A percentile compares a stretch with the other conserved stretches of the same genome.
These are phyloP conservation scores for Petromus typicus DNA, from an alignment of 2,113 vertebrate genomes.

Conservation along the genomic window DNA sequence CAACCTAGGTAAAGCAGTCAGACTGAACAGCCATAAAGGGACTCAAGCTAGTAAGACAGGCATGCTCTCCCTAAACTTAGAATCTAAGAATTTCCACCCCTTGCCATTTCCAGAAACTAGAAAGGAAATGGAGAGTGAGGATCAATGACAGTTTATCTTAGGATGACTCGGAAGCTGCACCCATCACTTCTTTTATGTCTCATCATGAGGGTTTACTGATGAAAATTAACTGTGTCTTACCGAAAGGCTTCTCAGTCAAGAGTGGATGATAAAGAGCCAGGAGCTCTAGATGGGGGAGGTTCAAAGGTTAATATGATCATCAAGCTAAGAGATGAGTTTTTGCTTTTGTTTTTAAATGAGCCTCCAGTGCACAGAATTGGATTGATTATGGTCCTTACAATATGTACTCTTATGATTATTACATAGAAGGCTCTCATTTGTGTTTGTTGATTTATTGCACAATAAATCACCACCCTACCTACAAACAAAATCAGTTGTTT, in stretches of 20 bases:
- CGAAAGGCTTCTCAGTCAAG: not conserved
- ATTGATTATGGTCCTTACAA: constrained; percentile 20
- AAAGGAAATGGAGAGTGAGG: not conserved
- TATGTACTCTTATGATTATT: not conserved
- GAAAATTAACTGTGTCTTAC: not conserved
- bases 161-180: not conserved
- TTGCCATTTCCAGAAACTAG: not conserved
- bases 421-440: not conserved
- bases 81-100: not conserved
- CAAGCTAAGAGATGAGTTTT: constrained; percentile 8
- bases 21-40: not conserved
- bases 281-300: not conserved
- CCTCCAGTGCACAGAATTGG: not conserved
- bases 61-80: not conserved
- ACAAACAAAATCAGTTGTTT: not conserved
- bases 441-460: constrained; percentile 27
- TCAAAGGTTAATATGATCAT: not conserved
- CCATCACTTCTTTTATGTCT: not conserved
- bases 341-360: constrained; percentile 44
- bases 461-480: not conserved
- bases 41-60: not conserved
- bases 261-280: not conserved
- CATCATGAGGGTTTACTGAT: not conserved
- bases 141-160: not conserved
- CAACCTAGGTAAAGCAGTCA: not conserved